These are phyloP conservation scores for Sebastes itinus DNA, from an alignment of 2,797 vertebrate species.

Conservation along the genomic window DNA sequence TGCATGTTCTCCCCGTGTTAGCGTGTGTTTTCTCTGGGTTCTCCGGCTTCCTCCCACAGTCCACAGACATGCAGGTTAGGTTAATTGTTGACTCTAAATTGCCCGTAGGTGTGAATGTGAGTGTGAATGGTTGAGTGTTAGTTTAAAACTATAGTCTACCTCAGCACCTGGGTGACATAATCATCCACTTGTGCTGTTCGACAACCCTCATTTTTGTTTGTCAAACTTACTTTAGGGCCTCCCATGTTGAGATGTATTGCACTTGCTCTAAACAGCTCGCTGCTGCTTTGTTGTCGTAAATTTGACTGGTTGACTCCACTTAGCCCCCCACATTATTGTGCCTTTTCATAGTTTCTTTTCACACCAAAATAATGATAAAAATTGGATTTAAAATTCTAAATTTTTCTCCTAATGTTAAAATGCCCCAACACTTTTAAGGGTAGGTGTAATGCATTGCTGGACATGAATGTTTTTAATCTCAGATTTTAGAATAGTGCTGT, in stretches of 20 bases:
- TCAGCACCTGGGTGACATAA: not conserved
- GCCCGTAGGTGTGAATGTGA: too few species aligned
- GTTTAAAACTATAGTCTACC: not conserved
- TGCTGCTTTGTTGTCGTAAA: slow-evolving; percentile 1
- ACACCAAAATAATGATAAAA: not conserved
- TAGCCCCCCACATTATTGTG: not conserved
- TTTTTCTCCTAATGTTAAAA: not conserved
- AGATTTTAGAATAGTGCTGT: not conserved
- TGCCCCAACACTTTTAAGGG: too few species aligned
- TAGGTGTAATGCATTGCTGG: not conserved
- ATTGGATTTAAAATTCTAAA: too few species aligned
- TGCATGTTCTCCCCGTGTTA: too few species aligned
- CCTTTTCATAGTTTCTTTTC: not conserved
- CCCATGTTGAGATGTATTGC: slow-evolving; percentile 3
- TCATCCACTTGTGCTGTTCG: not conserved
- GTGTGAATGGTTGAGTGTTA: not conserved
- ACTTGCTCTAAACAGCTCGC: not conserved
- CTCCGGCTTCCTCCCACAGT: too few species aligned
- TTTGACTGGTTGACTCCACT: slow-evolving; percentile 25
- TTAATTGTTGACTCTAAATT: too few species aligned
- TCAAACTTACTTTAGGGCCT: not conserved
- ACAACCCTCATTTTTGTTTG: not conserved
- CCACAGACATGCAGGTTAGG: too few species aligned
- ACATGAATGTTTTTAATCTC: not conserved
- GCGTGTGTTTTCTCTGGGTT: too few species aligned